Percentiles rank a stretch among this genome's conserved stretches.
Conservation (phyloP, 2,797 vertebrate species). For the Syndactyla subalaris region DNA sequence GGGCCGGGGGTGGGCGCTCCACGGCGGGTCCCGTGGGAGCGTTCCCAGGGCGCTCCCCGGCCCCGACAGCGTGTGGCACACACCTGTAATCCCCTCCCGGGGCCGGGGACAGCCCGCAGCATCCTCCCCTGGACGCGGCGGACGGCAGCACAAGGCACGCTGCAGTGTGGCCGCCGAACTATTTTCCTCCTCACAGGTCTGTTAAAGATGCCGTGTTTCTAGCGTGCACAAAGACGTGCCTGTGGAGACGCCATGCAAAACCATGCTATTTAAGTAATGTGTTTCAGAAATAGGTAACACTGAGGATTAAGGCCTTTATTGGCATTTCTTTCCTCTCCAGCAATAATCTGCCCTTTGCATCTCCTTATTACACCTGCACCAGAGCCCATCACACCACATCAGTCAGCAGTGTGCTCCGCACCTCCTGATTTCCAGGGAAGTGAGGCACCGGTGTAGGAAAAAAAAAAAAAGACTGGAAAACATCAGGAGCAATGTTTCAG, state of each 20-base stretch:
- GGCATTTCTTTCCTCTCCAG: not conserved
- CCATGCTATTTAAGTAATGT: rapidly evolving
- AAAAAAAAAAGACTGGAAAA: not conserved
- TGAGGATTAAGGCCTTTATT: not conserved
- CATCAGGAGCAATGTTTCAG: not conserved
- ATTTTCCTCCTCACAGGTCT: not conserved
- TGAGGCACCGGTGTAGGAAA: not conserved
- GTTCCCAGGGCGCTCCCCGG: not conserved
- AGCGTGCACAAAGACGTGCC: rapidly evolving
- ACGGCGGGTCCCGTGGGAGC: not conserved
- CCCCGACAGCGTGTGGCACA: rapidly evolving
- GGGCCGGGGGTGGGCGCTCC: rapidly evolving
- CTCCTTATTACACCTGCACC: not conserved
- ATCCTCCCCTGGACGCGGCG: not conserved
- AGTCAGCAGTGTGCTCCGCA: rapidly evolving
- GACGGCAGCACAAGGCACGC: rapidly evolving
- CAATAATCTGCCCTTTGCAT: not conserved
- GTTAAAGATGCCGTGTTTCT: rapidly evolving
- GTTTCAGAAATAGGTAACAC: not conserved
- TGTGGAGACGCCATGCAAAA: rapidly evolving
- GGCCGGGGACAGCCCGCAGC: rapidly evolving
- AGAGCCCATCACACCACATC: not conserved
- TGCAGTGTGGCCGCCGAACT: not conserved
- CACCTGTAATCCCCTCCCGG: rapidly evolving
- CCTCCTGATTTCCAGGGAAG: not conserved